Base-by-base conservation (phyloP, 2,888 invertebrate species). In the Phytoseiulus persimilis region DNA sequence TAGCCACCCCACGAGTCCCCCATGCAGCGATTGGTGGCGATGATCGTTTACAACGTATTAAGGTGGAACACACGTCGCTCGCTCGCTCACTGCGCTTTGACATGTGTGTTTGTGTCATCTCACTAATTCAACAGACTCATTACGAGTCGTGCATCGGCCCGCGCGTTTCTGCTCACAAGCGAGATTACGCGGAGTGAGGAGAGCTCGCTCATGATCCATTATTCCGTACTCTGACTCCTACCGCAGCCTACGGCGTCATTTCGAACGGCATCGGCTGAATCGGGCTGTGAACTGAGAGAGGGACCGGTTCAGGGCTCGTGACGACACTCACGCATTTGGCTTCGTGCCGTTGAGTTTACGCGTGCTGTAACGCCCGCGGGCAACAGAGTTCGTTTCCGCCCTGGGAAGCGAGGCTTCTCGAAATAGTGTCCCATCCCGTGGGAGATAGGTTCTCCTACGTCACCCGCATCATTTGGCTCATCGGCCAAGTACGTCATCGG, bases 51-150 rank as follows among this genome's bases (percentile, higher is more conserved):
- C 65, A 65, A 65, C 18, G 28, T 65, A 65, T 65, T 65, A 65
- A 65, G 65, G 28, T 23, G 18, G 23, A 23, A 65, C 18, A 23
- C 65, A 28, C 14, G 65, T 65, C 65, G 65, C 9, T 39, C 9
- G 39, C 65, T 65, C 28, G 65, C 65, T 28, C 23, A 28, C 65
- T 65, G 11, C 65, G 65, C 14, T 6, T 65, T 65, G 65, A 65
- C 65, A 65, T 65, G 65, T 65, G 65, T 65, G 65, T 65, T 65
- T 65, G 65, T 65, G 65, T 65, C 65, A 65, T 65, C 65, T 65
- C 65, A 65, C 65, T 65, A 65, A 65, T 65, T 65, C 65, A 65
- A 65, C 65, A 65, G 65, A 65, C 23, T 65, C 65, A 65, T 65
- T 65, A 65, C 9, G 46, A 46, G 46, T 14, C 9, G 9, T 46